These are phyloP conservation scores for Crotalus viridis DNA, from an alignment of 2,113 vertebrate genomes.

Conservation along the genomic window DNA sequence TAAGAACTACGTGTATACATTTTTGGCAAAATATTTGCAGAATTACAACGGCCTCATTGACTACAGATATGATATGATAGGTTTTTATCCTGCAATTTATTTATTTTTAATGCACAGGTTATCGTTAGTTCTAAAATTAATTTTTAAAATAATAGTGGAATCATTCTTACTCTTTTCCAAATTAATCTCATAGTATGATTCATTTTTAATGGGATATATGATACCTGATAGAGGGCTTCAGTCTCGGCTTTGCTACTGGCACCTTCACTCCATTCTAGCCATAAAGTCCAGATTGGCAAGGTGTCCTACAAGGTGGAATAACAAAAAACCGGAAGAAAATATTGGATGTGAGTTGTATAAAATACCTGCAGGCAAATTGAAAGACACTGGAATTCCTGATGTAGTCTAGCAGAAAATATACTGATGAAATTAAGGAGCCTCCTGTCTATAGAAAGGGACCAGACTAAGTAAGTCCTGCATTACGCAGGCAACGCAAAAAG, in stretches of 20 bases:
- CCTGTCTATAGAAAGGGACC: background rate
- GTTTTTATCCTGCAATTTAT: background rate
- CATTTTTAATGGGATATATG: background rate
- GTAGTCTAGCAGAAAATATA: background rate
- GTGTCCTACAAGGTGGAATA: slow-evolving; percentile 71
- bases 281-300: slow-evolving; percentile 83
- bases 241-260: slow-evolving; percentile 75
- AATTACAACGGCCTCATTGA: background rate
- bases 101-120: background rate
- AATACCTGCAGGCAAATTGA: background rate
- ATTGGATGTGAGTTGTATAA: background rate
- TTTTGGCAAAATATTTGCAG: background rate
- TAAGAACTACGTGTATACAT: background rate
- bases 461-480: background rate
- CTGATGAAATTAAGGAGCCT: background rate
- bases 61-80: background rate
- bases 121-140: background rate
- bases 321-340: slow-evolving; percentile 21
- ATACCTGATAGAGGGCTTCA: slow-evolving; percentile 85
- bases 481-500: background rate
- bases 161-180: background rate
- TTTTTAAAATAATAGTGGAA: background rate
- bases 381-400: background rate
- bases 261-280: slow-evolving; percentile 83
- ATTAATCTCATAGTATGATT: background rate